These are phyloP conservation scores for Cerastis rubricosa DNA, from an alignment of 2,888 invertebrate genomes.

Conservation along the genomic window DNA sequence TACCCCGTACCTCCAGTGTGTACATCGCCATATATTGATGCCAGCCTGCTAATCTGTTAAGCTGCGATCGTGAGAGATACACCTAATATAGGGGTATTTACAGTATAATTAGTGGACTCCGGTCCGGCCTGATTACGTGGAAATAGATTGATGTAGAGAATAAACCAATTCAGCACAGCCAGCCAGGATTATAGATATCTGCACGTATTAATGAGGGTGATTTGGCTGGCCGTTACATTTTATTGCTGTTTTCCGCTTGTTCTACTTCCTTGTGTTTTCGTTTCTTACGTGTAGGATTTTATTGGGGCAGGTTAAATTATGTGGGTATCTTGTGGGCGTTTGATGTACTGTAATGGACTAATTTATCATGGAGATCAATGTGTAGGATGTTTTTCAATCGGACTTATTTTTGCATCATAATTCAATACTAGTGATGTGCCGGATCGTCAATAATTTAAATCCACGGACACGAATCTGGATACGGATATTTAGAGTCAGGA, in stretches of 20 bases:
- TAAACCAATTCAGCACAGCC: conserved; percentile 58
- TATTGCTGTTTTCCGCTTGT: conserved; percentile 60
- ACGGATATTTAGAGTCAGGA: too few species aligned
- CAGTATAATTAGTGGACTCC: conserved; percentile 66
- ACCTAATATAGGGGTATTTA: conserved; percentile 64
- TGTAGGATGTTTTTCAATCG: conserved; percentile 22
- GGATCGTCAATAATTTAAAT: too few species aligned
- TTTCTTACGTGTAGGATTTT: conserved; percentile 48
- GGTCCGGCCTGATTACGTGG: conserved; percentile 63
- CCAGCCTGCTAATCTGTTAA: conserved; percentile 64
- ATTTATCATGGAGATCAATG: conserved; percentile 40
- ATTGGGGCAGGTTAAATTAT: conserved; percentile 52
- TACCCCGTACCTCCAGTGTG: conserved; percentile 1
- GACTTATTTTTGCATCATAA: not conserved
- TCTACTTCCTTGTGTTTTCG: conserved; percentile 49
- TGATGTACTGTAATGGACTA: conserved; percentile 57
- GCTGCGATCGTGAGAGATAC: conserved; percentile 63
- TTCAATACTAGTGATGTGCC: not conserved
- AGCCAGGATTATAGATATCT: conserved; percentile 58
- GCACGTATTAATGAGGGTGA: conserved; percentile 61
- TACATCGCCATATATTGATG: conserved; percentile 48
- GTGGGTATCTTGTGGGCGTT: conserved; percentile 46
- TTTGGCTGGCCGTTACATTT: conserved; percentile 55
- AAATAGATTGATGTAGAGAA: conserved; percentile 67
- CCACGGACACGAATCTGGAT: too few species aligned